phyloP scores from a whole-genome alignment of 2,113 vertebrate genomes.

The Polyodon spathula region DNA sequence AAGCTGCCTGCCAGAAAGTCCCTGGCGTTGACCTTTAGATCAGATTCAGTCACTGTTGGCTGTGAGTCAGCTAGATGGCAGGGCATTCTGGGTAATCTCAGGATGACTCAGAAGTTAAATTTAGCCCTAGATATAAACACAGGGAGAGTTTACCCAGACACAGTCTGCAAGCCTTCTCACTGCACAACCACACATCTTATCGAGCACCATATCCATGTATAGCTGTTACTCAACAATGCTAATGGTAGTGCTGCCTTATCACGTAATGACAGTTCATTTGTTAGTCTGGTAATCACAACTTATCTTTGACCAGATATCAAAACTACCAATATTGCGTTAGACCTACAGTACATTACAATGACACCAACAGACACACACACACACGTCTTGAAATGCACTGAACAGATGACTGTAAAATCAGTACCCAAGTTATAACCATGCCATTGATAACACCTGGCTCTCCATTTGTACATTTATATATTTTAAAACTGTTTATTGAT shows the following conservation, averaged over 20 bases:
- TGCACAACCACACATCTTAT: slow-evolving; percentile 35
- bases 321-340: too few species aligned
- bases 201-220: slow-evolving; percentile 24
- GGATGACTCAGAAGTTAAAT: slow-evolving; percentile 35
- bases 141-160: slow-evolving; percentile 41
- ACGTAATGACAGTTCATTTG: slow-evolving; percentile 8
- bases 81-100: slow-evolving; percentile 28
- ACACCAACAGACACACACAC: too few species aligned
- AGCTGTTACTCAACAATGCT: slow-evolving; percentile 36
- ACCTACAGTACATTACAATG: too few species aligned
- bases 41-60: slow-evolving; percentile 5
- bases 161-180: slow-evolving; percentile 37
- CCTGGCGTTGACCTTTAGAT: slow-evolving; percentile 22
- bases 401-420: too few species aligned
- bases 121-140: slow-evolving; percentile 32
- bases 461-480: too few species aligned
- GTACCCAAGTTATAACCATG: too few species aligned
- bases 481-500: too few species aligned
- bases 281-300: neutral
- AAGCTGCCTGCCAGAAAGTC: slow-evolving; percentile 19
- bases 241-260: slow-evolving; percentile 36
- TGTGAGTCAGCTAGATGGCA: slow-evolving; percentile 19
- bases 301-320: too few species aligned
- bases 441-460: too few species aligned
- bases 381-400: too few species aligned